A percentile compares a stretch with the other conserved stretches of the same genome.
Conservation (phyloP, 2,888 invertebrate species). For the Ephialtes manifestator region DNA sequence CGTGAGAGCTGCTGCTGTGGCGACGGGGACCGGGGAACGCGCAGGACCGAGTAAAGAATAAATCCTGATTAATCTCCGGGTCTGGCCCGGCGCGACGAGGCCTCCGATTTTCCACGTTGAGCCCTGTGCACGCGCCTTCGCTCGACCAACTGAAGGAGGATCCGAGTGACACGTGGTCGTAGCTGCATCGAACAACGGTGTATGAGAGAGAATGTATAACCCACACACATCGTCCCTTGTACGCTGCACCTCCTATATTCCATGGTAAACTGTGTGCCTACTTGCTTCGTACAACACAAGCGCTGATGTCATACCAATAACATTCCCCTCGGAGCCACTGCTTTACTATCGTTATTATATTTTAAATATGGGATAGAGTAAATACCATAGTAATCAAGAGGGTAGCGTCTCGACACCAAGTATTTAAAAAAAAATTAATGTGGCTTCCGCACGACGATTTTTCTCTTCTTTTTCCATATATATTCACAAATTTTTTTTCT, state of each 20-base stretch:
- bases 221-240: neutral
- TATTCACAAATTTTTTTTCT: too few species aligned
- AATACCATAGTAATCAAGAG: too few species aligned
- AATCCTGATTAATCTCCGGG: conserved; percentile 84
- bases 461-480: too few species aligned
- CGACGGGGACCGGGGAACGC: conserved; percentile 11
- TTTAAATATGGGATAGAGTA: neutral
- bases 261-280: neutral
- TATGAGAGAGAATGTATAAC: neutral
- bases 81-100: conserved; percentile 65
- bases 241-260: neutral
- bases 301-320: neutral
- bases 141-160: conserved; percentile 4
- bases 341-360: neutral
- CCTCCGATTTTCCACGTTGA: conserved; percentile 38
- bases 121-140: conserved; percentile 11
- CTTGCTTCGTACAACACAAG: neutral
- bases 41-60: conserved; percentile 78
- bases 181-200: neutral
- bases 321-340: neutral
- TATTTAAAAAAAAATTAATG: too few species aligned
- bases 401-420: too few species aligned
- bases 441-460: too few species aligned
- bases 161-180: conserved; percentile 32
- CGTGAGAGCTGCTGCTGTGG: conserved; percentile 28